Base-by-base conservation (phyloP, 2,797 vertebrate genomes). In the Periophthalmus magnuspinnatus region DNA sequence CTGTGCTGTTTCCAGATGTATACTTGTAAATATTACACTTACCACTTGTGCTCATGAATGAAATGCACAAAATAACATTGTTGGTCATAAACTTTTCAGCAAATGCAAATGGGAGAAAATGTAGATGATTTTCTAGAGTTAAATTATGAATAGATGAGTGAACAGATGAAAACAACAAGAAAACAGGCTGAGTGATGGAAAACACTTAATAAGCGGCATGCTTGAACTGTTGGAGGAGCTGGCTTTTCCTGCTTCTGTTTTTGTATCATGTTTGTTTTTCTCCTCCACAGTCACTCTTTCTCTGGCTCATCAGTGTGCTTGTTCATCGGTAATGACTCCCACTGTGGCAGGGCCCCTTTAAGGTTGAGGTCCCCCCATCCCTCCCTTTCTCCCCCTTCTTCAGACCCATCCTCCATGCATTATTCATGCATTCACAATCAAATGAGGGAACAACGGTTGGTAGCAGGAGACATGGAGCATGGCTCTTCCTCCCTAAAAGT, bases 261-360 rank as follows among this genome's bases (percentile, higher is more conserved):
- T 82, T 70, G 74, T 67, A 79, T 81, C 79, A 88, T 92, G 90
- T 94, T 93, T 93, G 89, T 92, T 93, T 93, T 91, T 85, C 83
- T 82, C 65, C 72, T 85, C 69, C 70, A 80, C 79, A 85, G 67
- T 65, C 74, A 78, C 81, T 82, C 80, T 83, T 82, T 83, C 77
- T 54, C 55, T 87, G 81, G 88, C 92, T 93, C 93, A 93, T 94
- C 93, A 93, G 90, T 91, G 90, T 88, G 85, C 88, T 89, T 91
- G 88, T 90, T 93, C 90, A 91, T 93, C 91, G 83, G 92, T 94
- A 94, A 94, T 94, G 94, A 94, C 93, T 94, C 93, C 94, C 94
- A 93, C 91, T 93, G 94, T 93, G 93, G 92, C 92, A 89, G 81
- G 90, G 90, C 91, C 89, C 92, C 93, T 93, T 92, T 94, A 94